Conservation (phyloP, 2,797 vertebrate species). For the Tragelaphus eurycerus region DNA sequence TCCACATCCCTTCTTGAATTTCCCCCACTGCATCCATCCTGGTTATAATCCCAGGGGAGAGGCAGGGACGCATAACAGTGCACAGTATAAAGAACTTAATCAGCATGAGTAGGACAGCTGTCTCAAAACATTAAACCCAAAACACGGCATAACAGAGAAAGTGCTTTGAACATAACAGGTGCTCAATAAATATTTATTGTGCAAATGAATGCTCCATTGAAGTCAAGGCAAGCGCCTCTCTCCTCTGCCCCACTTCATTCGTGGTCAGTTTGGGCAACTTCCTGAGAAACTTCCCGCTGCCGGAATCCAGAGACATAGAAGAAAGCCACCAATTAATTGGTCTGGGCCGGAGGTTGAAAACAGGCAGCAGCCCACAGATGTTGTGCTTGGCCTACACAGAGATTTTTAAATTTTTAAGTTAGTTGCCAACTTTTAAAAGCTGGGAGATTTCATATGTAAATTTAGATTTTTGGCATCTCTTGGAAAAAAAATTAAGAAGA, state of each 20-base stretch:
- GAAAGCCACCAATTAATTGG: constrained; percentile 54
- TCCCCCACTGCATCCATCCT: neutral
- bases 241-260: neutral
- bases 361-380: constrained; percentile 57
- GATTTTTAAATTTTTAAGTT: constrained; percentile 29
- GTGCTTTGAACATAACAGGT: neutral
- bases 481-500: constrained; percentile 13
- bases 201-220: neutral
- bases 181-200: constrained; percentile 33
- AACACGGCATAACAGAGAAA: neutral
- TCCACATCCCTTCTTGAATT: neutral
- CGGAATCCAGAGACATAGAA: constrained; percentile 40
- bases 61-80: neutral
- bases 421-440: constrained; percentile 53
- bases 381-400: constrained; percentile 44
- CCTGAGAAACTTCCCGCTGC: constrained; percentile 25
- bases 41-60: neutral
- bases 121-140: neutral
- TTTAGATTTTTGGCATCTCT: neutral
- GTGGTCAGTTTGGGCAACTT: constrained; percentile 39
- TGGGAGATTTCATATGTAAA: constrained; percentile 39
- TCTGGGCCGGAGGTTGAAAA: constrained; percentile 53
- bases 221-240: neutral
- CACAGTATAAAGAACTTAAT: neutral
- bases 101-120: neutral